A percentile compares a stretch with the other conserved stretches of the same genome.
phyloP scores from a whole-genome alignment of 1,140 invertebrate genomes.

The Antheraea pernyi region DNA sequence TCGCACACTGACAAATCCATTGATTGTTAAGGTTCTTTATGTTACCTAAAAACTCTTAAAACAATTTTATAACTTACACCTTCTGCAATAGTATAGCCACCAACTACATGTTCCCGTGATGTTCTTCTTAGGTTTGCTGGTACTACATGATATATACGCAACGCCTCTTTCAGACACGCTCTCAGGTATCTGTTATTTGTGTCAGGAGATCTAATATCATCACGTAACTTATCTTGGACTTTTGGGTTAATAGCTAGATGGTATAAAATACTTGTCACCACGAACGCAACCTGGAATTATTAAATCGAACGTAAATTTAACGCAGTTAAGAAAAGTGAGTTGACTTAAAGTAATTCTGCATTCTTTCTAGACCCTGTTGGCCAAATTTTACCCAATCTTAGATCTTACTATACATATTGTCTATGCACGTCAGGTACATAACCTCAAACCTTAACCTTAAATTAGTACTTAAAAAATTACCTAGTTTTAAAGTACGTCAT shows the following conservation, averaged over 20 bases:
- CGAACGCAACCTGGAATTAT: conserved; percentile 48
- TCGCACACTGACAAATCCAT: too few species aligned
- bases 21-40: too few species aligned
- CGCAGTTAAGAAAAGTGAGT: neutral
- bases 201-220: conserved; percentile 43
- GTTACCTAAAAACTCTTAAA: too few species aligned
- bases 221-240: conserved; percentile 54
- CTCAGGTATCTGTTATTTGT: conserved; percentile 76
- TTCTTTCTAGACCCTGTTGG: too few species aligned
- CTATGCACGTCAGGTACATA: too few species aligned
- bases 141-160: conserved; percentile 78
- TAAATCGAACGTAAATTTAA: neutral
- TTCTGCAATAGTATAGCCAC: conserved; percentile 81
- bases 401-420: too few species aligned
- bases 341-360: too few species aligned
- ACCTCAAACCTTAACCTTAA: too few species aligned
- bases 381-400: too few species aligned
- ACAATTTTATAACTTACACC: conserved; percentile 78
- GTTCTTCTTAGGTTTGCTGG: conserved; percentile 77
- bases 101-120: conserved; percentile 78
- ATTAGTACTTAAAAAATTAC: too few species aligned
- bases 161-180: conserved; percentile 84
- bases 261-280: conserved; percentile 46
- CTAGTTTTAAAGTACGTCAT: too few species aligned
- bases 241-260: conserved; percentile 50